Base-by-base conservation (phyloP, 2,797 vertebrate species). In the Pelobates cultripes region DNA sequence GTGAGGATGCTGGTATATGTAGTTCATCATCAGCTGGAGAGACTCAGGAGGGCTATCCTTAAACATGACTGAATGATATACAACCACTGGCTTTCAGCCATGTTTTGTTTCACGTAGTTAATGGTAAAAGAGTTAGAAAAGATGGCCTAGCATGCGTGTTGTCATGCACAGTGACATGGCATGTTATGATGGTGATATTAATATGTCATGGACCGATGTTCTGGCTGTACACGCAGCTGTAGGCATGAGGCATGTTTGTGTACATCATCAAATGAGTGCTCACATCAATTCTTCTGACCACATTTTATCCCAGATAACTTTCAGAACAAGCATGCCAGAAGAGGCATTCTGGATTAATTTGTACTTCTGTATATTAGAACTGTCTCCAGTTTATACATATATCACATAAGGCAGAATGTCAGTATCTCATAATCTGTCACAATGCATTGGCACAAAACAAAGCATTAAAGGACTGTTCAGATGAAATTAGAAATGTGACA, bases 181-280 rank as follows among this genome's bases (percentile, higher is more conserved):
- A 73, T 74, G 71, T 70, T 40, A 74, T 41, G 61, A 74, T 43
- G 17, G 63, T 13, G 28, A 53, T 53, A 74, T 43, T 83, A 70
- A 83, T 70, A 17, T 83, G 63, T 78, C 75, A 74, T 69, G 81
- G 28, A 61, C 51, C 73, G 81, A 74, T 70, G 73, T 17, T 17
- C 61, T 64, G 69, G 41, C 15, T 40, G 61, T 13, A 64, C 42
- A n/a, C 28, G 28, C 12, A 47, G 76, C 61, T 82, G 81, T 57
- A 78, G 75, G 75, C 73, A 40, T 41, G 69, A 61, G 41, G 44
- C 40, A 42, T 64, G 71, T 70, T 55, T 14, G n/a, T 77, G 68
- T 73, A 82, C 75, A 70, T 82, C 73, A 73, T 73, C 81, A 73
- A 53, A 17, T 43, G 14, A 8, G 28, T 28, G 28, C 28, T 28